Conservation (phyloP, 2,888 invertebrate genomes). For the Callinectes sapidus region DNA sequence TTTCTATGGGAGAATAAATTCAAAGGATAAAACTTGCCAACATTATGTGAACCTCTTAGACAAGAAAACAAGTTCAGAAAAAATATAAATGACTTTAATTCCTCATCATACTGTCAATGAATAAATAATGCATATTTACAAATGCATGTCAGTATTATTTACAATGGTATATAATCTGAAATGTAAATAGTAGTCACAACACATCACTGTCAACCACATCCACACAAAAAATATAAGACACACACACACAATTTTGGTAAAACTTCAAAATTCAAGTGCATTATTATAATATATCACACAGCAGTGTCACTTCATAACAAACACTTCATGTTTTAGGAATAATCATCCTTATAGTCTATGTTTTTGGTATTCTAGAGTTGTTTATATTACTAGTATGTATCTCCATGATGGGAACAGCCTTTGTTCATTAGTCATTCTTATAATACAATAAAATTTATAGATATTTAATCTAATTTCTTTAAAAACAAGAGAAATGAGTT, state of each 20-base stretch:
- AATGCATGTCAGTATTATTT: not conserved
- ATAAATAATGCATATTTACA: not conserved
- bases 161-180: not conserved
- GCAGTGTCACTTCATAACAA: not conserved
- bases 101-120: not conserved
- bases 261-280: not conserved
- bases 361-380: not conserved
- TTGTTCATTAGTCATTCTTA: not conserved
- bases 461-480: not conserved
- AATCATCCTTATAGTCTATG: not conserved
- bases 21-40: not conserved
- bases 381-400: not conserved
- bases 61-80: not conserved
- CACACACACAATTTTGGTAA: not conserved
- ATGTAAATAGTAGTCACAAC: too few species aligned
- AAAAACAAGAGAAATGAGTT: not conserved
- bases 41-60: not conserved
- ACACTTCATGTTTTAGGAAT: not conserved
- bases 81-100: not conserved
- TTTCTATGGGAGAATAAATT: not conserved
- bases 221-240: not conserved
- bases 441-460: not conserved
- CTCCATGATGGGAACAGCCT: not conserved
- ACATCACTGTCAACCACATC: not conserved
- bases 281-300: not conserved